These are phyloP conservation scores for Ophioninae sp. DNA, from an alignment of 2,888 invertebrate genomes.

Conservation along the genomic window DNA sequence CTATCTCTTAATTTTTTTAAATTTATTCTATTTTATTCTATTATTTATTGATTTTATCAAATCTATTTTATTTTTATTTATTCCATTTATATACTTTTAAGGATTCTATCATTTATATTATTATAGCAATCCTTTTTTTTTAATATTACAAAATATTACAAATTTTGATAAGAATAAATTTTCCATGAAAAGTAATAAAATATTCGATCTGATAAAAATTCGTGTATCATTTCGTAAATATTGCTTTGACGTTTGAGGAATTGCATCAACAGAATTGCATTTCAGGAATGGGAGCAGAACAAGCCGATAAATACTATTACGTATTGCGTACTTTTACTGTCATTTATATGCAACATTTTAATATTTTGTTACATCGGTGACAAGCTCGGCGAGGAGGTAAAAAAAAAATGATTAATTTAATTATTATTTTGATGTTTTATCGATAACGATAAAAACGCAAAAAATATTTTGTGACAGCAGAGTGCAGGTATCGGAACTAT, in stretches of 20 bases:
- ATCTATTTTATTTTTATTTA: background rate
- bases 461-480: slow-evolving; percentile 51
- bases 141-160: too few species aligned
- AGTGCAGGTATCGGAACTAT: slow-evolving; percentile 68
- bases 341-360: slow-evolving; percentile 75
- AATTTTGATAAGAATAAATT: too few species aligned
- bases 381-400: slow-evolving; percentile 72
- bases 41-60: too few species aligned
- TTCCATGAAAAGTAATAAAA: too few species aligned
- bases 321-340: slow-evolving; percentile 70
- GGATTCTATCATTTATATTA: too few species aligned
- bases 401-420: slow-evolving; percentile 62
- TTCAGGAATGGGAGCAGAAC: slow-evolving; percentile 74
- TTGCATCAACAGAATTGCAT: slow-evolving; percentile 25
- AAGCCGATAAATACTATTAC: slow-evolving; percentile 71
- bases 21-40: background rate
- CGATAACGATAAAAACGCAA: slow-evolving; percentile 62
- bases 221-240: too few species aligned
- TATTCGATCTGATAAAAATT: too few species aligned
- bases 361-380: slow-evolving; percentile 76
- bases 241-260: too few species aligned
- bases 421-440: slow-evolving; percentile 74
- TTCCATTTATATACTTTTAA: too few species aligned
- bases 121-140: too few species aligned
- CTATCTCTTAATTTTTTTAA: too few species aligned